Evolutionary conservation across 2,888 invertebrate species (phyloP).

Genomic region (Nomada ferruginata): DNA sequence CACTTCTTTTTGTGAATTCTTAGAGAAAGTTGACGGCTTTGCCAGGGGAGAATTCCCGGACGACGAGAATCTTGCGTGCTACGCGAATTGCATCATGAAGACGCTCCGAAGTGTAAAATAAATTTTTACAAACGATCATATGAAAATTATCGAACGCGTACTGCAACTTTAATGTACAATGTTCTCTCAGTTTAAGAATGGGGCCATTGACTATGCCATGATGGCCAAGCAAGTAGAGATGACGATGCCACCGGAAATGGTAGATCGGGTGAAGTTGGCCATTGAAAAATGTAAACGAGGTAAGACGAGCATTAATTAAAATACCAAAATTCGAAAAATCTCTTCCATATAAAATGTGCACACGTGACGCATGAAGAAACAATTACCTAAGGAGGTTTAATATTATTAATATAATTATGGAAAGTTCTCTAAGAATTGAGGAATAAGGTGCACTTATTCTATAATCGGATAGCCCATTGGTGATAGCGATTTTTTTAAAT

Average conservation of each 20-base stretch:
- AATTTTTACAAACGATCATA: neutral
- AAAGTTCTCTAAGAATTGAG: too few relatives aligned
- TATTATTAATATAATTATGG: too few relatives aligned
- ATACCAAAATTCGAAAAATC: too few relatives aligned
- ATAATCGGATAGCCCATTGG: too few relatives aligned
- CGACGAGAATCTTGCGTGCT: slow-evolving; percentile 83
- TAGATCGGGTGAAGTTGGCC: slow-evolving; percentile 47
- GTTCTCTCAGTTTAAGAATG: slow-evolving; percentile 54
- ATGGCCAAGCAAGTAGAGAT: slow-evolving; percentile 84
- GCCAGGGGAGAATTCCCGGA: slow-evolving; percentile 71
- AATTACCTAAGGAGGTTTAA: too few relatives aligned
- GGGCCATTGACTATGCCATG: slow-evolving; percentile 85
- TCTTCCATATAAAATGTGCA: too few relatives aligned
- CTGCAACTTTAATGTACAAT: neutral
- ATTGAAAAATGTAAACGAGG: slow-evolving; percentile 50
- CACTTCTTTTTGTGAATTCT: neutral
- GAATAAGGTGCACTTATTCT: too few relatives aligned
- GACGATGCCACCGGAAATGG: slow-evolving; percentile 63
- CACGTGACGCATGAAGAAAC: too few relatives aligned
- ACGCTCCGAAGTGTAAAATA: slow-evolving; percentile 85
- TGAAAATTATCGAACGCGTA: neutral
- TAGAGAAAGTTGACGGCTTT: slow-evolving; percentile 60
- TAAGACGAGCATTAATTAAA: neutral
- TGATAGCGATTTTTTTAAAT: too few relatives aligned
- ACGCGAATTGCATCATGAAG: slow-evolving; percentile 85